phyloP scores from a whole-genome alignment of 2,888 invertebrate genomes.

The Entomobrya proxima region DNA sequence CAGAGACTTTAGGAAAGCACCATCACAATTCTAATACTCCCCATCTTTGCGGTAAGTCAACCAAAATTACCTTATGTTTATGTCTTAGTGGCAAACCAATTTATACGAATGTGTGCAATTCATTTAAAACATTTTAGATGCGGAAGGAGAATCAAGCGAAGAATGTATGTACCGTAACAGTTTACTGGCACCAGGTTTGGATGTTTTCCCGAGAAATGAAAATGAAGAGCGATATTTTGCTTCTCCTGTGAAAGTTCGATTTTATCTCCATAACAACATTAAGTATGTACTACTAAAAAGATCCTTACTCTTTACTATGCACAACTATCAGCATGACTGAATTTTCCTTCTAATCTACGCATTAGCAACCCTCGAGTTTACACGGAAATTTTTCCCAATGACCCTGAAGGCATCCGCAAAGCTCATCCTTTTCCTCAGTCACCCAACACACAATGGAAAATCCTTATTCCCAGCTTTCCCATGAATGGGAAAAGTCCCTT shows the following conservation, averaged over 20 bases:
- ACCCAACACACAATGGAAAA: neutral
- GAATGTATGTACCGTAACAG: neutral
- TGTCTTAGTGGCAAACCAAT: too few species aligned
- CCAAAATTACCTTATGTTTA: too few species aligned
- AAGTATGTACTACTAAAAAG: neutral
- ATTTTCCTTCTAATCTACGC: neutral
- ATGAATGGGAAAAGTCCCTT: neutral
- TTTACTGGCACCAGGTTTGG: too few species aligned
- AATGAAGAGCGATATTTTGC: neutral
- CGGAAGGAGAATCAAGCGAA: neutral
- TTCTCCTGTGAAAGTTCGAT: neutral
- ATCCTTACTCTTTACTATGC: neutral
- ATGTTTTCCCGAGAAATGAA: neutral
- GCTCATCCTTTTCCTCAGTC: neutral
- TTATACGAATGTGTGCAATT: too few species aligned
- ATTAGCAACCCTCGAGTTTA: neutral
- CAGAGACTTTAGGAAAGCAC: too few species aligned
- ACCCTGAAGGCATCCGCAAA: neutral
- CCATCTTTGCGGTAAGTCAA: too few species aligned
- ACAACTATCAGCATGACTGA: neutral
- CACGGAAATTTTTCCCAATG: neutral
- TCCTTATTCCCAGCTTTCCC: neutral
- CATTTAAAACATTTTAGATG: too few species aligned
- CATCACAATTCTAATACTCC: too few species aligned
- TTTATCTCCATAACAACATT: neutral